These are phyloP conservation scores for Leiothrix lutea DNA, from an alignment of 2,113 vertebrate species.

Conservation along the genomic window DNA sequence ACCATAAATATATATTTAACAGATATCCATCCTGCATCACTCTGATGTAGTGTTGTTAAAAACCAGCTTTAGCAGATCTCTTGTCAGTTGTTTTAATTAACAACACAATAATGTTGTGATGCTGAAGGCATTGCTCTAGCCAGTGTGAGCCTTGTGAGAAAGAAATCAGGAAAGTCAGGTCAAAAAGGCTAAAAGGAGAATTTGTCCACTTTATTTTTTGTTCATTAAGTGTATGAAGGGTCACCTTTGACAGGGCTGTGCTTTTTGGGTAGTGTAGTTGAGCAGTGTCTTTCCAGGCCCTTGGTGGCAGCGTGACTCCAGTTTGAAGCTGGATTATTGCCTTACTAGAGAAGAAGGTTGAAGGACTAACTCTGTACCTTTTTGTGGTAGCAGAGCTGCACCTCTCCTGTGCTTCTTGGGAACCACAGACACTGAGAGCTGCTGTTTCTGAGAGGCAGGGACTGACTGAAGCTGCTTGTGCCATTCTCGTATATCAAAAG, in stretches of 20 bases:
- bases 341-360: background rate
- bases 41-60: background rate
- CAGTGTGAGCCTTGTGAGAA: background rate
- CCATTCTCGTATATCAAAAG: background rate
- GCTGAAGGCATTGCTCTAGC: background rate
- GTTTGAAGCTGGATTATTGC: background rate
- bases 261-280: background rate
- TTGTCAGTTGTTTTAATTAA: background rate
- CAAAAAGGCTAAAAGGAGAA: background rate
- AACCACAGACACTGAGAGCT: fast-evolving
- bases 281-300: background rate
- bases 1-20: background rate
- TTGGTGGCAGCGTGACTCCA: background rate
- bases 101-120: background rate
- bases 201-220: background rate
- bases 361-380: background rate
- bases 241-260: background rate
- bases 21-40: background rate
- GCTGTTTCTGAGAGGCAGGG: background rate
- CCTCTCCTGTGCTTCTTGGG: background rate
- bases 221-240: background rate
- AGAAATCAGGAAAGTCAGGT: background rate
- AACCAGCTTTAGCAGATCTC: background rate
- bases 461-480: background rate
- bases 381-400: background rate